These are phyloP conservation scores for Siniperca chuatsi DNA, from an alignment of 2,113 vertebrate species.

Conservation along the genomic window DNA sequence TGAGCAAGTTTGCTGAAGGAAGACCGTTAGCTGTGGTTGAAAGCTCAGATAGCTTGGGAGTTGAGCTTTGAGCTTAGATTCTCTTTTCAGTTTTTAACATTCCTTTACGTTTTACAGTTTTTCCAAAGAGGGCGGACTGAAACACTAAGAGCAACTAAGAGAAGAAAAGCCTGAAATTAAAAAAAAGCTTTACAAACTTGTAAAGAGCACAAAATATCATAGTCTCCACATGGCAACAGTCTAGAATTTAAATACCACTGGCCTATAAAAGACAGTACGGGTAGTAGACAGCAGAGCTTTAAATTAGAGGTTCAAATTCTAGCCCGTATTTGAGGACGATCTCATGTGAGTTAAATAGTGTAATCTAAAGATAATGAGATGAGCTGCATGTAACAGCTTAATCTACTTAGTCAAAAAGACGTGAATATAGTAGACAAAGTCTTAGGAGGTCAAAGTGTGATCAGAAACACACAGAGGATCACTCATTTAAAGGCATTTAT, in stretches of 20 bases:
- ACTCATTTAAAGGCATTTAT: background rate
- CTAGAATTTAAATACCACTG: constrained; percentile 27
- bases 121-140: background rate
- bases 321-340: background rate
- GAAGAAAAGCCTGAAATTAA: background rate
- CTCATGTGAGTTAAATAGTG: background rate
- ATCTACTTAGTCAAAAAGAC: background rate
- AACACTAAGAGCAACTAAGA: background rate
- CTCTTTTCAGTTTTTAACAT: background rate
- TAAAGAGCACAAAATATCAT: background rate
- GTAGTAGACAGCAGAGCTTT: background rate
- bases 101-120: background rate
- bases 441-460: background rate
- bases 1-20: background rate
- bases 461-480: background rate
- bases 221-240: background rate
- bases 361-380: constrained; percentile 1
- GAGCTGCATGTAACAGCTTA: background rate
- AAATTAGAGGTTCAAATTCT: background rate
- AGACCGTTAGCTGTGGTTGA: background rate
- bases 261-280: background rate
- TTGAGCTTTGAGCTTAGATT: background rate
- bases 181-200: background rate
- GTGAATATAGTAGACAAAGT: background rate
- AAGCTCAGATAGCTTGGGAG: background rate